These are phyloP conservation scores for Apamea sordens DNA, from an alignment of 2,888 invertebrate genomes.

Conservation along the genomic window DNA sequence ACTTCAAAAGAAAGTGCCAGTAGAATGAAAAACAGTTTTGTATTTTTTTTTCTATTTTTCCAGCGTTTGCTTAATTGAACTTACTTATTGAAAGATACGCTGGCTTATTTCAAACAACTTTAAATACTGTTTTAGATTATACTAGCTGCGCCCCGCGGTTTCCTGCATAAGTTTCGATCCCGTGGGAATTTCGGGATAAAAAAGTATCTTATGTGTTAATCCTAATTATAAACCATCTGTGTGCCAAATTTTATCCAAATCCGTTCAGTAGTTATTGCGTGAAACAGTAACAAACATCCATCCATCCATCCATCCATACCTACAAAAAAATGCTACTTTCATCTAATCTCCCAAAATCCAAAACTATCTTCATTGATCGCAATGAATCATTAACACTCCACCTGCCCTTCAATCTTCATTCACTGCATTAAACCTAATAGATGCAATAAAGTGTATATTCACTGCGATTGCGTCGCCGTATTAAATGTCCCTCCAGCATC, in stretches of 20 bases:
- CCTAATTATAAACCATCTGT: no score
- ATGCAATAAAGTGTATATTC: constrained; percentile 57
- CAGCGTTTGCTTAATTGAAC: neutral
- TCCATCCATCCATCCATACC: no score
- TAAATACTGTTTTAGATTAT: no score
- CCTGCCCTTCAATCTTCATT: constrained; percentile 28
- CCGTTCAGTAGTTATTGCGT: no score
- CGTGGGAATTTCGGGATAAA: no score
- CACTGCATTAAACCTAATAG: constrained; percentile 50
- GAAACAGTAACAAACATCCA: no score
- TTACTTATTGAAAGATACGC: neutral
- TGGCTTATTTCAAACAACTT: neutral
- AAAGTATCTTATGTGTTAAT: no score
- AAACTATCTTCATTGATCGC: neutral
- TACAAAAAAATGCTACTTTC: neutral
- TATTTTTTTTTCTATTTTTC: constrained; percentile 12
- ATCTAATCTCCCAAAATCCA: neutral
- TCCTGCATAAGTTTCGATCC: no score
- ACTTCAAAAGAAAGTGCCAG: constrained; percentile 35
- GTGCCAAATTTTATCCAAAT: no score
- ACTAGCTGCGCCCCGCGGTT: no score
- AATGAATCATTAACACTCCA: constrained; percentile 27
- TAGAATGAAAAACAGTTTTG: neutral
- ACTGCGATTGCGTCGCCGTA: constrained; percentile 44
- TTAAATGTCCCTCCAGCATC: constrained; percentile 40